Percentiles rank a stretch among this genome's conserved stretches.
Conservation (phyloP, 2,888 invertebrate species). For the Drosophila barbarae region DNA sequence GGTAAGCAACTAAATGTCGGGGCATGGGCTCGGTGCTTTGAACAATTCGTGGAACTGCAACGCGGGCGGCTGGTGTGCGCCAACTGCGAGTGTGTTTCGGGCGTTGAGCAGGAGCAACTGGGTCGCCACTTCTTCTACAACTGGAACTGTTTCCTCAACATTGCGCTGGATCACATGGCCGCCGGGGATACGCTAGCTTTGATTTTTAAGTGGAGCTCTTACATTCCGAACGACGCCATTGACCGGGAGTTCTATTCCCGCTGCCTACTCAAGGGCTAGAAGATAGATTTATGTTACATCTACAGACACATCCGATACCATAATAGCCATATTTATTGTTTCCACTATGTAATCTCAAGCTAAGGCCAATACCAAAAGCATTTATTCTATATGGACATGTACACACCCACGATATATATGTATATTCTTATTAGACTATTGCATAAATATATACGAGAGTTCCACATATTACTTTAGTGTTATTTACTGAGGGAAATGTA, state of each 20-base stretch:
- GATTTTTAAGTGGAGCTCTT: conserved; percentile 78
- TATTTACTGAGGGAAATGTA: neutral
- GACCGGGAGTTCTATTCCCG: conserved; percentile 78
- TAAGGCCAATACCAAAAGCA: conserved; percentile 68
- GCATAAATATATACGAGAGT: conserved; percentile 21
- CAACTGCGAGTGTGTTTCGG: conserved; percentile 77
- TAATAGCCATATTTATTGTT: conserved; percentile 38
- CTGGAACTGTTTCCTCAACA: conserved; percentile 79
- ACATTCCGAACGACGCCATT: conserved; percentile 79
- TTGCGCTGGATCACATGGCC: conserved; percentile 76
- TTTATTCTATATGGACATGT: conserved; percentile 62
- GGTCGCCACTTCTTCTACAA: conserved; percentile 78
- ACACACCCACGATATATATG: conserved; percentile 28
- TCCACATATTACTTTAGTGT: neutral
- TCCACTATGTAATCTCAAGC: conserved; percentile 49
- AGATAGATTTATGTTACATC: conserved; percentile 1
- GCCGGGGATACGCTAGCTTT: conserved; percentile 74
- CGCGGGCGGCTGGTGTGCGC: conserved; percentile 77
- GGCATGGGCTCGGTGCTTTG: conserved; percentile 78
- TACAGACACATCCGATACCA: conserved; percentile 37
- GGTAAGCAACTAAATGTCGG: conserved; percentile 69
- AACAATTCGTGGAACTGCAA: conserved; percentile 78
- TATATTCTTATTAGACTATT: conserved; percentile 21
- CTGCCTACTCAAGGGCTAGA: conserved; percentile 76
- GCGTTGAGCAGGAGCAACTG: conserved; percentile 74